phyloP scores from a whole-genome alignment of 1,140 invertebrate species.

The Aphelenchoides besseyi region DNA sequence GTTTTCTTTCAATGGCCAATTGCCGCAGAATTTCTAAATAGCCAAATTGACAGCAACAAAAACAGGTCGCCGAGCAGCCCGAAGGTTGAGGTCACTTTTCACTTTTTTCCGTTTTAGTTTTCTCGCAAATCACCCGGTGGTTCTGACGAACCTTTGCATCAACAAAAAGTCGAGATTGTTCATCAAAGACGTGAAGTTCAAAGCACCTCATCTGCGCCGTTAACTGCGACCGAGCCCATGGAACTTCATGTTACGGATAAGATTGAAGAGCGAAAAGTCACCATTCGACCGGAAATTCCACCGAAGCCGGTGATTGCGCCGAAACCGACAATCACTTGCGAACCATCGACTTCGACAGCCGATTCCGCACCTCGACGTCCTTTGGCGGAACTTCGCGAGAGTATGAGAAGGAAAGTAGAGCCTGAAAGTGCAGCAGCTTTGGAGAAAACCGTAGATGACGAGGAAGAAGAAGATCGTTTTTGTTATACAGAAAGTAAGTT shows the following conservation, averaged over 20 bases:
- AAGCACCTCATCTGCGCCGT: conserved; percentile 16
- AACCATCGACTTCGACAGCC: not conserved
- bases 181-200: conserved; percentile 24
- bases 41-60: too few species aligned
- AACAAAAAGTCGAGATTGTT: conserved; percentile 24
- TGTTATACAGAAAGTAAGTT: conserved; percentile 80
- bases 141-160: conserved; percentile 11
- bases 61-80: not conserved
- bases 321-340: conserved; percentile 16
- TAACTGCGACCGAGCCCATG: conserved; percentile 15
- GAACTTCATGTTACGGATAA: not conserved
- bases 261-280: not conserved
- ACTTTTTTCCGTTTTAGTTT: not conserved
- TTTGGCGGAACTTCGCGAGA: conserved; percentile 23
- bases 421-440: conserved; percentile 78
- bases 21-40: too few species aligned
- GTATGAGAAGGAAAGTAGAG: conserved; percentile 71
- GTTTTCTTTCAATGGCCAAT: too few species aligned
- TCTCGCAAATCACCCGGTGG: not conserved
- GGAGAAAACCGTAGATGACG: conserved; percentile 73
- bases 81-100: too few species aligned
- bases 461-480: conserved; percentile 80
- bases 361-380: too few species aligned
- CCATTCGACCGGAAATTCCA: not conserved
- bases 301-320: not conserved